These are phyloP conservation scores for Isoperla grammatica DNA, from an alignment of 2,888 invertebrate genomes.

Conservation along the genomic window DNA sequence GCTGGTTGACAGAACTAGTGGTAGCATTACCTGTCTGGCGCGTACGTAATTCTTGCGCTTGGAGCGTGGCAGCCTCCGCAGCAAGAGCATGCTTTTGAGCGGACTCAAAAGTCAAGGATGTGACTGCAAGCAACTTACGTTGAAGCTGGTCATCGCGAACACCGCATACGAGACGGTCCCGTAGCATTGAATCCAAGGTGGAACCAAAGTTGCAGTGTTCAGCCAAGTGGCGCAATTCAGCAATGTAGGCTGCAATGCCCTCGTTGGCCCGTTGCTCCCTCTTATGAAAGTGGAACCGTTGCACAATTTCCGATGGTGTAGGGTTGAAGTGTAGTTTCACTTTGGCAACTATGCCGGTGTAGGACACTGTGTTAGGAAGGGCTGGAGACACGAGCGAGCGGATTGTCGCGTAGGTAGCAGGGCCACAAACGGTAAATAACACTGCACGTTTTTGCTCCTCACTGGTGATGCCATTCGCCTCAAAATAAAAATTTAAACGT, in stretches of 20 bases:
- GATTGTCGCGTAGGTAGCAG: background rate
- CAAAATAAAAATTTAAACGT: background rate
- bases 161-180: constrained; percentile 10
- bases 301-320: constrained; percentile 5
- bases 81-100: background rate
- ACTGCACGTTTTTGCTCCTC: background rate
- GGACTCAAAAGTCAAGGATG: background rate
- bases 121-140: background rate
- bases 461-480: background rate
- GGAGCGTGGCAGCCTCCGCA: background rate
- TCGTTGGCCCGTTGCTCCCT: constrained; percentile 1
- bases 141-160: constrained; percentile 6
- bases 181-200: background rate
- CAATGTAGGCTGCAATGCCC: background rate
- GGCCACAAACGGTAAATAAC: background rate
- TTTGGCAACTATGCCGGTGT: background rate
- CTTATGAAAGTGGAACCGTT: background rate
- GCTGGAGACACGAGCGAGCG: background rate
- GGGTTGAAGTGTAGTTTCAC: constrained; percentile 6
- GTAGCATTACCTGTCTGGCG: background rate
- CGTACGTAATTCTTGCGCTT: background rate
- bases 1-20: background rate
- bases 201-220: constrained; percentile 11
- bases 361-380: background rate
- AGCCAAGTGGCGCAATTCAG: constrained; percentile 1